Conservation (phyloP, 2,888 invertebrate species). For the Himalopsyche anomala region DNA sequence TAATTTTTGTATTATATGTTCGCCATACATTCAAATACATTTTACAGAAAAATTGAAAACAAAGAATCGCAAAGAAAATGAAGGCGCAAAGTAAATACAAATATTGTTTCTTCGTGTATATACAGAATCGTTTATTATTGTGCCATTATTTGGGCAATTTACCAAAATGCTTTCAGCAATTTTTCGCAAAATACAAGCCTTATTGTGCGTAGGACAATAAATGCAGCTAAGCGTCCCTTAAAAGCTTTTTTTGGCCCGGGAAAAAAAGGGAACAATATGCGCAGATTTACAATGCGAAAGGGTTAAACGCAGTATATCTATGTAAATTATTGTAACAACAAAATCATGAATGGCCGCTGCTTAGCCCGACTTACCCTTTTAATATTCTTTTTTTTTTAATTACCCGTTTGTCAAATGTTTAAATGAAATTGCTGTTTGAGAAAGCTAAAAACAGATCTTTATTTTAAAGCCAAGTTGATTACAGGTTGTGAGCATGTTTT, state of each 20-base stretch:
- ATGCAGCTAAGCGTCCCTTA: constrained; percentile 31
- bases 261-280: constrained; percentile 23
- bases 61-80: background rate
- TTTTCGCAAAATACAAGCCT: constrained; percentile 26
- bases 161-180: constrained; percentile 24
- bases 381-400: constrained; percentile 12
- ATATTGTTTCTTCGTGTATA: background rate
- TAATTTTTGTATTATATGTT: no score
- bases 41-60: background rate
- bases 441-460: no score
- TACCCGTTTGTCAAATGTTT: constrained; percentile 1
- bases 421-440: no score
- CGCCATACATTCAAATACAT: no score
- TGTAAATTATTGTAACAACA: constrained; percentile 7
- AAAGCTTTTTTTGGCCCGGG: constrained; percentile 32
- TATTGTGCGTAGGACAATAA: constrained; percentile 42
- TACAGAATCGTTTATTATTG: constrained; percentile 35
- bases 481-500: no score
- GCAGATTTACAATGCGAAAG: constrained; percentile 27
- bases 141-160: constrained; percentile 37
- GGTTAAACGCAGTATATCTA: constrained; percentile 1
- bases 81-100: background rate
- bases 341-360: background rate
- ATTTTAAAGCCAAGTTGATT: no score
- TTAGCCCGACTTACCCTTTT: constrained; percentile 3